phyloP scores from a whole-genome alignment of 2,888 invertebrate genomes.

The Pardosa pseudoannulata region DNA sequence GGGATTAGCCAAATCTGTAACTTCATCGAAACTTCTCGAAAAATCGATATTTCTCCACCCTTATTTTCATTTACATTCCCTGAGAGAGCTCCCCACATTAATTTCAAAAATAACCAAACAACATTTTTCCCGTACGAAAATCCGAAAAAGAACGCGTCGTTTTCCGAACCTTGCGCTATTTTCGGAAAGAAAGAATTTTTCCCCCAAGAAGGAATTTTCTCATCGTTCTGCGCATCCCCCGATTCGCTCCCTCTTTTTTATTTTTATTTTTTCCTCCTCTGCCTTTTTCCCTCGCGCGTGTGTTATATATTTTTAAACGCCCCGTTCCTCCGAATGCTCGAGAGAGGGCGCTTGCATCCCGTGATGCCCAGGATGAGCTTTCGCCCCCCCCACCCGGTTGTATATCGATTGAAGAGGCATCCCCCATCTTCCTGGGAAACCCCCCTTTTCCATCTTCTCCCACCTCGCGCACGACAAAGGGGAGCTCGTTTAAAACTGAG shows the following conservation, averaged over 20 bases:
- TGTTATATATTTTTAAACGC: neutral
- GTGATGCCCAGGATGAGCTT: neutral
- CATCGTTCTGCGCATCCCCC: no score
- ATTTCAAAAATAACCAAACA: neutral
- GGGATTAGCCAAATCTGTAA: no score
- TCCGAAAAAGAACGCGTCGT: neutral
- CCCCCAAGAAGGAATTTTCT: neutral
- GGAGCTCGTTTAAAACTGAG: no score
- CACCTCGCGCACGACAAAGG: no score
- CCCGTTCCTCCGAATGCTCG: neutral
- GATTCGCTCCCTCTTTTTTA: no score
- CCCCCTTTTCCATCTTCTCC: neutral
- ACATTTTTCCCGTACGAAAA: neutral
- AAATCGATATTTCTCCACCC: no score
- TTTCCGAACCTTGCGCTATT: neutral
- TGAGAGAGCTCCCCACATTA: no score
- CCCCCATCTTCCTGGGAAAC: no score
- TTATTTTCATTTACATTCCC: no score
- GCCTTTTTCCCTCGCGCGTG: no score
- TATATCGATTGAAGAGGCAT: slow-evolving; percentile 14
- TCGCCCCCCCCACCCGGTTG: neutral
- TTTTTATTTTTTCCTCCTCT: no score
- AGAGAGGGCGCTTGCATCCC: slow-evolving; percentile 28
- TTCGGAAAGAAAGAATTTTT: neutral
- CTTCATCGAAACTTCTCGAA: no score